phyloP scores from a whole-genome alignment of 2,797 vertebrate genomes.

The Notolepis coatsorum region DNA sequence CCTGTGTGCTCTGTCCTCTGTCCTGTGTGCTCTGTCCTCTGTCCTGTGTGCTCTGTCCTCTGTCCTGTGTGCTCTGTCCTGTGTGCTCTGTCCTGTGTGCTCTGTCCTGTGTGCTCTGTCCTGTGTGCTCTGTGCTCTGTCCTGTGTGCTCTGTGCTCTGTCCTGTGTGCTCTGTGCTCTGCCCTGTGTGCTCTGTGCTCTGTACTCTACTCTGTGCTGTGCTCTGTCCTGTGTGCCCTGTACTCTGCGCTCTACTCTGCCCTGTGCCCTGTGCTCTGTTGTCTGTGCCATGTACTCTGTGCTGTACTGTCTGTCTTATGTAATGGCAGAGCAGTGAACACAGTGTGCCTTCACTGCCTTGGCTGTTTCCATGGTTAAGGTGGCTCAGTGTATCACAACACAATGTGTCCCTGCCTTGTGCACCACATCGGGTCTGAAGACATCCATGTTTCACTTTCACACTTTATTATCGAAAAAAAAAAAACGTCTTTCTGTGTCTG shows the following conservation, averaged over 20 bases:
- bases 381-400: slow-evolving; percentile 60
- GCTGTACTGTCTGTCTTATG: slow-evolving; percentile 59
- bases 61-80: too few relatives aligned
- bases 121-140: too few relatives aligned
- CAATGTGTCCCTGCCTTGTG: slow-evolving; percentile 51
- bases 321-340: slow-evolving; percentile 66
- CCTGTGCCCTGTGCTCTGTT: slow-evolving; percentile 16
- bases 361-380: slow-evolving; percentile 73
- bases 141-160: too few relatives aligned
- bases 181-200: too few relatives aligned
- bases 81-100: too few relatives aligned
- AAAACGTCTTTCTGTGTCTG: slow-evolving; percentile 18
- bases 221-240: slow-evolving; percentile 30
- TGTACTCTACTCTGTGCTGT: slow-evolving; percentile 60
- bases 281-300: slow-evolving; percentile 53
- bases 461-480: neutral
- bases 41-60: too few relatives aligned
- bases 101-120: too few relatives aligned
- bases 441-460: neutral
- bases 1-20: too few relatives aligned
- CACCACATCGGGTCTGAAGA: slow-evolving; percentile 4
- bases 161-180: too few relatives aligned
- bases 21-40: too few relatives aligned
- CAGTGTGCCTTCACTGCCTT: slow-evolving; percentile 66
- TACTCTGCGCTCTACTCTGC: too few relatives aligned